Conservation (phyloP, 2,797 vertebrate species). For the Coracias cyanogaster region DNA sequence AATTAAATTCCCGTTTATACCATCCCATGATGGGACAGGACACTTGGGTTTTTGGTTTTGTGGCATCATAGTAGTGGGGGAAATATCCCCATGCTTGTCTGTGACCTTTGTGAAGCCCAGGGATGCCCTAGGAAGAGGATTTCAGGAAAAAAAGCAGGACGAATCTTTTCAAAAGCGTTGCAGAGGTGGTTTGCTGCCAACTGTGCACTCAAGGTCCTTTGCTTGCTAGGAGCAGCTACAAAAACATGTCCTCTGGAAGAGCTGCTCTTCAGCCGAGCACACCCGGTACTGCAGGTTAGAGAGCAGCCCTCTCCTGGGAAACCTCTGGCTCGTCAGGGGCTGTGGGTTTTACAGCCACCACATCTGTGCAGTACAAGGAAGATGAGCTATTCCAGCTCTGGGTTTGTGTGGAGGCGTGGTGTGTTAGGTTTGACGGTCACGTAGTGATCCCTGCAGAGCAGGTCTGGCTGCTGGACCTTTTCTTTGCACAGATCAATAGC, state of each 20-base stretch:
- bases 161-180: not conserved
- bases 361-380: not conserved
- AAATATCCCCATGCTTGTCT: not conserved
- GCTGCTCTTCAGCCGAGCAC: not conserved
- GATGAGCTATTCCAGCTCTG: not conserved
- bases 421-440: not conserved
- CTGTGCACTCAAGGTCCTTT: not conserved
- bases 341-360: not conserved
- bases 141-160: not conserved
- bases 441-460: not conserved
- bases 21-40: not conserved
- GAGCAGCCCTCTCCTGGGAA: not conserved
- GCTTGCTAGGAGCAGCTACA: not conserved
- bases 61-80: not conserved
- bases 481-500: not conserved
- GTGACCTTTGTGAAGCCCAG: not conserved
- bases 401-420: not conserved
- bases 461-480: not conserved
- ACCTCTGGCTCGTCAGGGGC: not conserved
- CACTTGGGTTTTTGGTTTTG: not conserved
- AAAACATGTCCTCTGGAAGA: not conserved
- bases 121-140: not conserved
- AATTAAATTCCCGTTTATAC: slow-evolving; percentile 24
- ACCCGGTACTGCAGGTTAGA: not conserved
- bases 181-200: not conserved